Evolutionary conservation across 2,888 invertebrate genomes (phyloP), one percentile per base, ranked within the genome.

Genomic region (Chrysomela aeneicollis): DNA sequence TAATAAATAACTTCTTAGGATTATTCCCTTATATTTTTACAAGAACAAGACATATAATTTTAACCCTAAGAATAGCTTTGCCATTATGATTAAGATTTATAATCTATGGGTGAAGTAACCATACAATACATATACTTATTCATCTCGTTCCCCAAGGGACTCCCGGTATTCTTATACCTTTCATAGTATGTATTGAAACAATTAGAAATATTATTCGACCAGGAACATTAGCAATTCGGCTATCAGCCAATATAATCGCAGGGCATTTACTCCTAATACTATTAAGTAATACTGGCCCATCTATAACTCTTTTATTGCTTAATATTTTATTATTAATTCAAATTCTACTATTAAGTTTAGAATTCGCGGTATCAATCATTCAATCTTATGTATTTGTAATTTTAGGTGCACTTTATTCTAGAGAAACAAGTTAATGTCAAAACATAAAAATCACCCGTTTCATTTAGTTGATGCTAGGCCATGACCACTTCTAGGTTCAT

Each of bases 191-290:
- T 82, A 90, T 91, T 86, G 91, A 91, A 88, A 86, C 88, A 37
- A 88, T 90, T 82, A 91, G 90, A 74, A 90, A 90, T 84, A 73
- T 90, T 71, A 67, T 71, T 50, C 69, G 64, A 0, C 90, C 90
- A 0, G 83, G 86, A 79, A 91, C 91, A 2, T 81, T 91, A 84
- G 87, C 89, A 0, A 86, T 92, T 64, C 90, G 91, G 70, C 77
- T 91, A 84, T 86, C 88, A 4, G 91, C 91, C n/a, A 91, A 91
- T 85, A 90, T 91, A 87, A 90, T 90, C 85, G 89, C 91, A 0
- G 90, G 90, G 0, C 90, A 91, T 79, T 78, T 91, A 81, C 72
- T 91, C 78, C 80, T 91, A 85, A 88, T 88, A 1, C 72, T 91
- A 73, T 75, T 90, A 76, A 86, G 87, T 64, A 84, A 84, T 70